Evolutionary conservation across 2,113 vertebrate genomes (phyloP).

Genomic region (Phylloscopus trochilus): DNA sequence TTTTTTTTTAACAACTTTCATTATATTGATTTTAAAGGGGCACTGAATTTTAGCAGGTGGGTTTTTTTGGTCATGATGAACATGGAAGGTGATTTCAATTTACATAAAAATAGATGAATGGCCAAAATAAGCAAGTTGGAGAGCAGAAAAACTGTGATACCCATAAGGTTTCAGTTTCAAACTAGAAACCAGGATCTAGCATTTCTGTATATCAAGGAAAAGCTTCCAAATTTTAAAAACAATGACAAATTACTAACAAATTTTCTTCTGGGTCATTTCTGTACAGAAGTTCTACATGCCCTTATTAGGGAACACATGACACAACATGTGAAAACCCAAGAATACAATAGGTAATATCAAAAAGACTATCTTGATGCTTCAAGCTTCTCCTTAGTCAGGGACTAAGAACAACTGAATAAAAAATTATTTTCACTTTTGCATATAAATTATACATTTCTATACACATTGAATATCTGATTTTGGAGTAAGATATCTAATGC

Average conservation of each 20-base stretch:
- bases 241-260: neutral
- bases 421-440: neutral
- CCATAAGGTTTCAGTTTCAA: neutral
- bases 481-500: neutral
- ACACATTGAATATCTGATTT: neutral
- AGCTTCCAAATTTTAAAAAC: neutral
- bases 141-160: neutral
- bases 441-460: neutral
- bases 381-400: neutral
- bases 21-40: neutral
- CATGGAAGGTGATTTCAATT: neutral
- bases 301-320: neutral
- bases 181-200: neutral
- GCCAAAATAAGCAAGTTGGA: neutral
- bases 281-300: neutral
- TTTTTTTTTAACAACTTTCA: neutral
- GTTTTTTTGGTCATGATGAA: neutral
- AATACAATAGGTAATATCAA: neutral
- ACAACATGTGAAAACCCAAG: neutral
- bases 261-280: neutral
- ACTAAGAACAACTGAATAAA: neutral
- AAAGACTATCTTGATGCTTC: neutral
- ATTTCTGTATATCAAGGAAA: neutral
- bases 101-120: neutral
- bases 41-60: neutral